A percentile compares a stretch with the other conserved stretches of the same genome.
Evolutionary conservation across 2,797 vertebrate species (phyloP).

Genomic region (Gobionotothen gibberifrons): DNA sequence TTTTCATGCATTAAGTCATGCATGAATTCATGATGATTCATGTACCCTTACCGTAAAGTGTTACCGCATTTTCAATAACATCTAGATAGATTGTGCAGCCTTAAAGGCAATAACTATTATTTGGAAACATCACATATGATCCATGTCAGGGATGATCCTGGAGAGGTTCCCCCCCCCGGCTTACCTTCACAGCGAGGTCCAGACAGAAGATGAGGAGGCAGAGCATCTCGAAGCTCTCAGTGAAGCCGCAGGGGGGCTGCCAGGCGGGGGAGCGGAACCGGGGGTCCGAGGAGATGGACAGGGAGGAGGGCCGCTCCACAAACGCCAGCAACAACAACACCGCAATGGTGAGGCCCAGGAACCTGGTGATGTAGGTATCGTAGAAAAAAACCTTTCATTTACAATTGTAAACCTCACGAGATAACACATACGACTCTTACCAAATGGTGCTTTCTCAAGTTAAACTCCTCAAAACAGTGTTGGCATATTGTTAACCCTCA

Average conservation of each 20-base stretch:
- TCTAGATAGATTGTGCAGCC: too few species aligned
- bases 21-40: too few species aligned
- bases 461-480: not conserved
- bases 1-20: too few species aligned
- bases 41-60: too few species aligned
- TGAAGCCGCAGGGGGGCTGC: conserved; percentile 91
- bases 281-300: conserved; percentile 88
- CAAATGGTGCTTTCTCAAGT: not conserved
- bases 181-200: conserved; percentile 91
- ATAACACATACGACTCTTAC: not conserved
- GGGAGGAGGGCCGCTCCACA: conserved; percentile 90
- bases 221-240: conserved; percentile 87
- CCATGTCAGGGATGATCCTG: not conserved
- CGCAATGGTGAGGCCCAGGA: conserved; percentile 86
- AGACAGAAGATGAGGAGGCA: conserved; percentile 88
- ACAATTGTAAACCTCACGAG: not conserved
- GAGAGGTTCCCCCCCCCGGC: too few species aligned
- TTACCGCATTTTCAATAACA: too few species aligned
- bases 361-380: conserved; percentile 74
- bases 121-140: not conserved
- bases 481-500: too few species aligned
- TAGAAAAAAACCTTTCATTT: not conserved
- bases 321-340: conserved; percentile 91
- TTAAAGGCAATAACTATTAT: not conserved
- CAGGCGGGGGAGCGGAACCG: conserved; percentile 81